A percentile compares a stretch with the other conserved stretches of the same genome.
Evolutionary conservation across 2,113 vertebrate species (phyloP).

Genomic region (Axis porcinus): DNA sequence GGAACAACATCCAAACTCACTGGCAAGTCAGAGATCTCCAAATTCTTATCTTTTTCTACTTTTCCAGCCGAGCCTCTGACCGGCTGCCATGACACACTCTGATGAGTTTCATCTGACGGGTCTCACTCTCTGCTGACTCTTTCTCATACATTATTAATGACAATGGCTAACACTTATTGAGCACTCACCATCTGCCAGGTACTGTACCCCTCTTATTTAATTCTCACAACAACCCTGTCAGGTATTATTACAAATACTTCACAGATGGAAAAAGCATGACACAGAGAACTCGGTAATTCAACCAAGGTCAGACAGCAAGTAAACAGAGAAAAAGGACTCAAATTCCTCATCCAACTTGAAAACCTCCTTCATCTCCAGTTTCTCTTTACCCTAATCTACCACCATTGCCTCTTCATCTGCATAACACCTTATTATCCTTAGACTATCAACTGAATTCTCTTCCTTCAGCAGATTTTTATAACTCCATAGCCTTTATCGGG

Average conservation of each 20-base stretch:
- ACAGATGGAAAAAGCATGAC: neutral
- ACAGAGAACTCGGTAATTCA: neutral
- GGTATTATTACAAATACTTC: neutral
- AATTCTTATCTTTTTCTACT: neutral
- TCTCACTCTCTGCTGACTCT: neutral
- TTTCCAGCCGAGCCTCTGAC: neutral
- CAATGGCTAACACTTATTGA: neutral
- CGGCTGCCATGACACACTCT: neutral
- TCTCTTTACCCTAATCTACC: neutral
- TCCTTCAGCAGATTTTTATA: neutral
- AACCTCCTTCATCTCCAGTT: neutral
- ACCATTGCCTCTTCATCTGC: neutral
- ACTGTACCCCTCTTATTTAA: neutral
- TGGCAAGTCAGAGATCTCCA: neutral
- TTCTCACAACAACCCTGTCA: neutral
- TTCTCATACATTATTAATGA: neutral
- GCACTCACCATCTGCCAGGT: neutral
- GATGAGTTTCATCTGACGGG: neutral
- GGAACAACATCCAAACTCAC: neutral
- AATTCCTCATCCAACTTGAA: neutral
- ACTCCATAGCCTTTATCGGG: neutral
- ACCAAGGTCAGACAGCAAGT: neutral
- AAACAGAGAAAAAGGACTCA: neutral
- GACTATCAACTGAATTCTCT: neutral
- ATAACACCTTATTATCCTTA: neutral